Evolutionary conservation across 1,140 invertebrate species (phyloP), one percentile per base, ranked within the genome.

Genomic region (Drosophila jambulina): DNA sequence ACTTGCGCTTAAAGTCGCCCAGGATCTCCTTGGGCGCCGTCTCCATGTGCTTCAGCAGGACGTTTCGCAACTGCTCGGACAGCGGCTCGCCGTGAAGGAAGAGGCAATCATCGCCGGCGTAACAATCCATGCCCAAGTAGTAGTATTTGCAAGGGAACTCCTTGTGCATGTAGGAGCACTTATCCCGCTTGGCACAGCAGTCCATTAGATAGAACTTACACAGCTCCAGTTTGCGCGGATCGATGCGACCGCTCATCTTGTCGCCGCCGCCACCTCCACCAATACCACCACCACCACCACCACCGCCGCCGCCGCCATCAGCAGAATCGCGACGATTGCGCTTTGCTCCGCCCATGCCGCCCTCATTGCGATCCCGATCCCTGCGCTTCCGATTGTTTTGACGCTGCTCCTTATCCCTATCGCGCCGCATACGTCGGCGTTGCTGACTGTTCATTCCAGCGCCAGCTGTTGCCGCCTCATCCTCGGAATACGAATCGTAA

Each of bases 71-170:
- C 84, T 94, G 94, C 61, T 97, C 96, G 83, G 95, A 96, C 0
- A 99, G 93, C 1, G 97, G 96, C 76, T 96, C 95, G 19, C 95
- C 95, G 93, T 99, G 98, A 42, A 97, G 98, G 93, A 99, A 99
- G 93, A 98, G 98, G 94, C 98, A 99, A 61, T 96, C 96, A 40
- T 94, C 94, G 64, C 95, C 95, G 25, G 97, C 96, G 75, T 95
- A 82, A 93, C 98, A 99, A 51, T 96, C 96, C 78, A 97, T 95
- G 78, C 98, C 98, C 48, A 97, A 97, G 91, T 99, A 98, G 91
- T 96, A 99, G 94, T 97, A 99, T 94, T 99, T 99, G 93, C 98
- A 99, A 38, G 98, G 98, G 93, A 99, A 99, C 92, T 99, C 98
- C 80, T 96, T 96, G 94, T 99, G 98, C 96, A 99, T 97, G 91